Percentiles rank a stretch among this genome's conserved stretches.
Conservation (phyloP, 2,797 vertebrate species). For the Sparus aurata region DNA sequence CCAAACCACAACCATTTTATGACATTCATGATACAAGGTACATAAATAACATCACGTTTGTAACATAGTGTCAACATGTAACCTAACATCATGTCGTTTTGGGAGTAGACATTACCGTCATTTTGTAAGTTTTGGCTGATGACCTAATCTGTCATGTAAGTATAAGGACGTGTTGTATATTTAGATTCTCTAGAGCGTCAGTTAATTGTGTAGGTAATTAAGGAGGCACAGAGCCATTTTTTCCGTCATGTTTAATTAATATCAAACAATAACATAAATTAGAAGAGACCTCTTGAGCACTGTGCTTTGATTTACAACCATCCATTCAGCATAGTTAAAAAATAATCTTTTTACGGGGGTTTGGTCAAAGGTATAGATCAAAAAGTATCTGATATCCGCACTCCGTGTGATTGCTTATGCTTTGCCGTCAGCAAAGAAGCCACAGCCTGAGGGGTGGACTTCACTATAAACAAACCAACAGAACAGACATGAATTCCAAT, state of each 20-base stretch:
- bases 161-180: not conserved
- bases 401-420: slow-evolving; percentile 56
- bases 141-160: no score
- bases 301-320: slow-evolving; percentile 44
- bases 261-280: slow-evolving; percentile 32
- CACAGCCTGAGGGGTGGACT: slow-evolving; percentile 56
- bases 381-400: slow-evolving; percentile 51
- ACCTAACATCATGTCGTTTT: no score
- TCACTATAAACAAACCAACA: slow-evolving; percentile 64
- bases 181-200: not conserved
- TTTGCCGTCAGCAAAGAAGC: slow-evolving; percentile 68
- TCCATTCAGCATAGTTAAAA: slow-evolving; percentile 36
- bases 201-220: not conserved
- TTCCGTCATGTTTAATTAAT: slow-evolving; percentile 4
- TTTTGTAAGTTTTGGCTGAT: no score
- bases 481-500: slow-evolving; percentile 60
- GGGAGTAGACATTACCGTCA: no score
- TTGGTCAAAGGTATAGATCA: slow-evolving; percentile 62
- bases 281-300: slow-evolving; percentile 22
- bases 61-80: no score
- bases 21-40: no score
- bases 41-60: no score
- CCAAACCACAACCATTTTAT: no score
- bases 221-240: not conserved
- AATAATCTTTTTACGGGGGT: slow-evolving; percentile 35